Conservation (phyloP, 2,888 invertebrate genomes). For the Ethmia dodecea region DNA sequence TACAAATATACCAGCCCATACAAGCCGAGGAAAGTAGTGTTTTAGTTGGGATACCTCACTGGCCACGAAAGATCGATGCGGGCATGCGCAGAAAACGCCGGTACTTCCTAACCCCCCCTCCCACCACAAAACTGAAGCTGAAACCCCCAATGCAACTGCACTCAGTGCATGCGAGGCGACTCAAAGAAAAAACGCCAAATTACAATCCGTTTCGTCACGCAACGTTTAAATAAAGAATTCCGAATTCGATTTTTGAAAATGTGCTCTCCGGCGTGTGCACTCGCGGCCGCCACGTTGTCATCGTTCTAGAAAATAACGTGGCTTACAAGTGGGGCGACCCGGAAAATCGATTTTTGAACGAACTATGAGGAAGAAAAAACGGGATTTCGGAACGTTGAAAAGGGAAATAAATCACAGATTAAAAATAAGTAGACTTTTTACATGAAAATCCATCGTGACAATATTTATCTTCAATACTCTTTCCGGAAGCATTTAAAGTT, state of each 20-base stretch:
- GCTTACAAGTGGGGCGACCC: conserved; percentile 26
- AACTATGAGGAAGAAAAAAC: conserved; percentile 76
- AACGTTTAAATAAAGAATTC: conserved; percentile 3
- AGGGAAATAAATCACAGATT: no score
- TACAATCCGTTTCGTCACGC: conserved; percentile 27
- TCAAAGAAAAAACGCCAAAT: conserved; percentile 41
- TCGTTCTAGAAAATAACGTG: conserved; percentile 19
- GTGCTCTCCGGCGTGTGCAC: conserved; percentile 13
- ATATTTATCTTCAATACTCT: conserved; percentile 36
- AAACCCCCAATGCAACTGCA: conserved; percentile 66
- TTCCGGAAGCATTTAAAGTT: conserved; percentile 32
- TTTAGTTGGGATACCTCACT: conserved; percentile 54
- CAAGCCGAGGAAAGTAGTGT: conserved; percentile 42
- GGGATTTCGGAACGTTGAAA: conserved; percentile 36
- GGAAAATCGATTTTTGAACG: conserved; percentile 29
- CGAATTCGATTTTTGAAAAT: conserved; percentile 18
- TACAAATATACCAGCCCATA: conserved; percentile 19
- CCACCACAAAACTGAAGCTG: conserved; percentile 32
- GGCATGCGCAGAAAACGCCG: conserved; percentile 53
- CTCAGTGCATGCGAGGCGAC: conserved; percentile 65
- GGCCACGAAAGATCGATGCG: conserved; percentile 67
- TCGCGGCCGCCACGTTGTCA: conserved; percentile 10
- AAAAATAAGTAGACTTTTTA: conserved; percentile 39
- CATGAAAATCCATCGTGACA: conserved; percentile 47
- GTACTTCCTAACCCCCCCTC: conserved; percentile 41